Conservation (phyloP, 2,797 vertebrate genomes). For the Acrossocheilus wenchowensis region DNA sequence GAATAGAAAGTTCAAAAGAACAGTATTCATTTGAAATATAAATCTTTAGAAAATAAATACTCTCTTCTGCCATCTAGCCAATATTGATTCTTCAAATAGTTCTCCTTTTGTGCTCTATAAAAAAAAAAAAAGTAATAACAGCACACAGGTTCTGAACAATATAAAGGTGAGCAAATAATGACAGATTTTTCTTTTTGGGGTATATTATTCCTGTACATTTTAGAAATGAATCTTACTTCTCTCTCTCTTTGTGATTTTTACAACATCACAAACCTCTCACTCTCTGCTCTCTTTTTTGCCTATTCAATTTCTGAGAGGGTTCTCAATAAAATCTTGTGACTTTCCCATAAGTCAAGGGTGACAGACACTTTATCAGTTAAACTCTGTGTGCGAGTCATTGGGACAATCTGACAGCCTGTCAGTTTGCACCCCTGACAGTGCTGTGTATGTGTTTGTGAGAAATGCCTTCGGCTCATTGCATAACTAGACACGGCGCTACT, state of each 20-base stretch:
- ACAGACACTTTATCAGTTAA: constrained; percentile 34
- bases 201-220: neutral
- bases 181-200: neutral
- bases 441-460: neutral
- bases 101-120: neutral
- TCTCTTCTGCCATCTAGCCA: neutral
- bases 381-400: neutral
- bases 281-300: neutral
- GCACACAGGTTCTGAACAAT: neutral
- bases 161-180: neutral
- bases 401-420: constrained; percentile 11
- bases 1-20: neutral
- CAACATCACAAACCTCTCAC: neutral
- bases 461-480: constrained; percentile 20
- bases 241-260: neutral
- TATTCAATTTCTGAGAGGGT: neutral
- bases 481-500: neutral
- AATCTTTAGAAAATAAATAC: neutral
- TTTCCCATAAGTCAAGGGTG: neutral
- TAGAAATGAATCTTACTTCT: neutral
- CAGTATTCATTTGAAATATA: neutral
- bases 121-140: neutral
- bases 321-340: neutral
- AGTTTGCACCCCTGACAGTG: constrained; percentile 2
- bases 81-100: neutral